Evolutionary conservation across 2,113 vertebrate species (phyloP), one percentile per base, ranked within the genome.

Genomic region (Nothobranchius furzeri): DNA sequence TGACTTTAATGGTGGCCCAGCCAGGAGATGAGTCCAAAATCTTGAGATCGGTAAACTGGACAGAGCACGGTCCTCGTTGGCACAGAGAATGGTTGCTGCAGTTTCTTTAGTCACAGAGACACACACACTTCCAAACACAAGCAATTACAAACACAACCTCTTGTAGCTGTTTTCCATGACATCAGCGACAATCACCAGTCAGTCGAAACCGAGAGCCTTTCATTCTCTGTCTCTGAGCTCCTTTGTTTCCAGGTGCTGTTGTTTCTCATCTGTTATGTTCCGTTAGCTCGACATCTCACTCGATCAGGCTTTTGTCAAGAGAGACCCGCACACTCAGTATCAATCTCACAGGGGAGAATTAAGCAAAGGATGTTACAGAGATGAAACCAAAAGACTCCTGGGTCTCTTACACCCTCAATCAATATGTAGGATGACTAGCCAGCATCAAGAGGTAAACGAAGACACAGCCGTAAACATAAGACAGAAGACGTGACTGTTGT

Each of bases 341-440:
- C 68, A 85, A 76, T 77, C 82, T 81, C 85, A 42, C 77, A 49
- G 79, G 83, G 82, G 78, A 84, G 70, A 83, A 87, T 88, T 86
- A 88, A 84, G 76, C 73, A 70, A 78, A 87, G 83, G 81, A 88
- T 85, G 87, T 84, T 64, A 66, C 75, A 67, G 78, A 67, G 80
- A 89, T 89, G 85, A 87, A 86, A 82, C 78, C 70, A 20, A 54
- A 80, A 77, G 70, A 79, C 87, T 85, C 82, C 74, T 45, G 77
- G 85, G 83, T 58, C 60, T 82, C 72, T 78, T 77, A 67, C 75
- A 67, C 73, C 58, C 56, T 61, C 70, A 73, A 88, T 91, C 87
- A 85, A 91, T 88, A 88, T 48, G 30, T 46, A 60, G 77, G 65
- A 80, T 64, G 69, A 87, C 59, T 43, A 68, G 82, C 71, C 61